Evolutionary conservation across 2,113 vertebrate genomes (phyloP).

Genomic region (Misgurnus anguillicaudatus): DNA sequence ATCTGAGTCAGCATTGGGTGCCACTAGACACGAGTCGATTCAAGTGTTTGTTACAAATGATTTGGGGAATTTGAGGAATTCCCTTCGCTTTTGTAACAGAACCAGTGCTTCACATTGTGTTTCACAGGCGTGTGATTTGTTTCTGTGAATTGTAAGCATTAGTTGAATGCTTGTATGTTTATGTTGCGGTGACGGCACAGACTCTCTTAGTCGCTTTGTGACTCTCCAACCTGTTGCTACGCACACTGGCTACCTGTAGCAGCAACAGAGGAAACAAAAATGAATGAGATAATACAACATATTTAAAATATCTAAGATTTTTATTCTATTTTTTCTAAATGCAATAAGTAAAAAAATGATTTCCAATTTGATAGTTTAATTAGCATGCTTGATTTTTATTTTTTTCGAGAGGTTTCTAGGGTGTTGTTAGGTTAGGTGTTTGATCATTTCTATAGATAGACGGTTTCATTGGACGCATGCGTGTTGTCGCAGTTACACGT

Average conservation of each 20-base stretch:
- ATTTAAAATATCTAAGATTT: not conserved
- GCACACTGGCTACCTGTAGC: constrained; percentile 20
- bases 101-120: constrained; percentile 14
- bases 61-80: constrained; percentile 27
- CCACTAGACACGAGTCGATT: constrained; percentile 35
- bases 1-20: constrained; percentile 50
- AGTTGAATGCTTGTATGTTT: not conserved
- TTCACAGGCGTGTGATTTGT: not conserved
- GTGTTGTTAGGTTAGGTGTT: too few relatives aligned
- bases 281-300: too few relatives aligned
- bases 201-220: constrained; percentile 24
- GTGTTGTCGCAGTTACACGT: too few relatives aligned
- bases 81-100: constrained; percentile 5
- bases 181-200: not conserved
- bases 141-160: not conserved
- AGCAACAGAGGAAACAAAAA: not conserved
- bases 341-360: too few relatives aligned
- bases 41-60: not conserved
- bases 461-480: too few relatives aligned
- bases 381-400: too few relatives aligned
- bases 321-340: not conserved
- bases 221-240: constrained; percentile 61
- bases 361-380: too few relatives aligned
- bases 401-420: too few relatives aligned
- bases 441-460: too few relatives aligned